These are phyloP conservation scores for Sternarchorhynchus goeldii DNA, from an alignment of 2,797 vertebrate genomes.

Conservation along the genomic window DNA sequence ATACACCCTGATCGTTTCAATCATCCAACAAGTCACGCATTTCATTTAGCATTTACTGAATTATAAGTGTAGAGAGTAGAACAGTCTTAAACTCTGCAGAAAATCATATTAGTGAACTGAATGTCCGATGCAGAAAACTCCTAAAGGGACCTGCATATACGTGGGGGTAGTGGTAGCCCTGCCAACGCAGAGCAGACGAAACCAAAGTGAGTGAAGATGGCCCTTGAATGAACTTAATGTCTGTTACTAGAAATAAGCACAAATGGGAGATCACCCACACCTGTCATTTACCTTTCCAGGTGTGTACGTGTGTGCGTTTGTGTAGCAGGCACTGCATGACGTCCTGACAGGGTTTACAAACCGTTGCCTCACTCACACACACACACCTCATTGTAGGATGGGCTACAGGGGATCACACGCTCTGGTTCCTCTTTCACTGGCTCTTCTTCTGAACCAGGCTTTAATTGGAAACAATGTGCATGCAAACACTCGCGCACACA, in stretches of 20 bases:
- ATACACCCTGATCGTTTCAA: too few relatives aligned
- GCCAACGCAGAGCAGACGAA: background rate
- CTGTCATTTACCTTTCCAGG: background rate
- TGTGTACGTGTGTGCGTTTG: background rate
- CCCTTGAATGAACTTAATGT: background rate
- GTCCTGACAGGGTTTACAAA: background rate
- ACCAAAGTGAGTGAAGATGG: background rate
- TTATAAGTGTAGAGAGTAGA: background rate
- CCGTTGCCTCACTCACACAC: background rate
- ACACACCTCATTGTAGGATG: too few relatives aligned
- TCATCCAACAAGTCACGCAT: background rate
- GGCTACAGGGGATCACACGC: background rate
- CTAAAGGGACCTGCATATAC: background rate
- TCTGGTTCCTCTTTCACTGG: too few relatives aligned
- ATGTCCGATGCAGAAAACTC: background rate
- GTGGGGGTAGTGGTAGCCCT: background rate
- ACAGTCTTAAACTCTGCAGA: background rate
- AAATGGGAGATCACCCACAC: background rate
- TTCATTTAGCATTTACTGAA: background rate
- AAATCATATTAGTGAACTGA: background rate
- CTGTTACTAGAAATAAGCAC: background rate
- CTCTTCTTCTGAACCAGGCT: background rate
- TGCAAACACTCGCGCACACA: too few relatives aligned
- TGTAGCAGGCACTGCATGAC: background rate
- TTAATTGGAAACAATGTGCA: background rate